A percentile compares a stretch with the other conserved stretches of the same genome.
These are phyloP conservation scores for Muscicapa comitata DNA, from an alignment of 2,797 vertebrate genomes.

Conservation along the genomic window DNA sequence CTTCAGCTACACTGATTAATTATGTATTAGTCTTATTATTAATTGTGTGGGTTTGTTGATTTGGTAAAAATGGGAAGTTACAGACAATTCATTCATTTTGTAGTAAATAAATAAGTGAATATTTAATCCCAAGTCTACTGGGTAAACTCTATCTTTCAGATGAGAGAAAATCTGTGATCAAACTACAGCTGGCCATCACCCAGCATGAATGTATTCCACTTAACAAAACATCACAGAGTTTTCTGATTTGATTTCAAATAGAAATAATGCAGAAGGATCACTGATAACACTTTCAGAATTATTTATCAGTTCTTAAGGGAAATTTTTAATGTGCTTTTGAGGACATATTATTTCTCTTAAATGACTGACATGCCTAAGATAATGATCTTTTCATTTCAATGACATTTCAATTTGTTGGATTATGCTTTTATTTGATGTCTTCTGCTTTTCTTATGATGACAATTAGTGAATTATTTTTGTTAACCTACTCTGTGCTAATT, in stretches of 20 bases:
- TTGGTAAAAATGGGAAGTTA: neutral
- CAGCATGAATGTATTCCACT: neutral
- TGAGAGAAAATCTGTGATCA: neutral
- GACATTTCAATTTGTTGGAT: neutral
- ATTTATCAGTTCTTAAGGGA: neutral
- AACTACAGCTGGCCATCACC: neutral
- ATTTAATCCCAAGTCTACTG: neutral
- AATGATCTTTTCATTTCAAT: neutral
- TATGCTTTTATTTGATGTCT: neutral
- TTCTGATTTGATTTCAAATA: neutral
- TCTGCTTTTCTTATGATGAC: neutral
- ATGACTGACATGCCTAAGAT: neutral
- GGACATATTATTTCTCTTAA: neutral
- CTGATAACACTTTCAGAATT: neutral
- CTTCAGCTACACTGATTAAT: neutral
- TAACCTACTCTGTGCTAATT: neutral
- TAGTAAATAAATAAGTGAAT: neutral
- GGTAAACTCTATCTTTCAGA: neutral
- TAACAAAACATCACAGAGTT: neutral
- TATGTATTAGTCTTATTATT: neutral
- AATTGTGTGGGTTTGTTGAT: neutral
- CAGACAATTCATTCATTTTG: neutral
- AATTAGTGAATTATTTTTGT: neutral
- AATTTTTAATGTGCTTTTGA: neutral
- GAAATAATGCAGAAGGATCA: neutral